These are phyloP conservation scores for Pristis pectinata DNA, from an alignment of 2,797 vertebrate species.

Conservation along the genomic window DNA sequence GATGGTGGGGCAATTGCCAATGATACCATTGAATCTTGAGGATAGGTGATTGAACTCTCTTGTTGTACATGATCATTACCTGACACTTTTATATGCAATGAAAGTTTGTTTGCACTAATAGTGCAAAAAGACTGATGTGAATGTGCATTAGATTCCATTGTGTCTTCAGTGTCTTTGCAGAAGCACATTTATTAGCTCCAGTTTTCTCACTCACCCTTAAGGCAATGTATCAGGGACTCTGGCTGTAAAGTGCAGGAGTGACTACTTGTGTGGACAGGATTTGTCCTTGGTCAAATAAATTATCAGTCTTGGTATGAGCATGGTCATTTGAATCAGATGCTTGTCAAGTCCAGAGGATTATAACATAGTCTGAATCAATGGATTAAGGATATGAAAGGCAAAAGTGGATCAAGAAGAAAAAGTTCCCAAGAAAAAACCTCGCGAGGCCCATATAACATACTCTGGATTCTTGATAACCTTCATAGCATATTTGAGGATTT, in stretches of 20 bases:
- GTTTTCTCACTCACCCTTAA: background rate
- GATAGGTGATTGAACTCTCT: no score
- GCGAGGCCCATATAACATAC: background rate
- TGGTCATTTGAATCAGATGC: background rate
- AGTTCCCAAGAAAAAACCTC: background rate
- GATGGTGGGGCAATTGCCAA: no score
- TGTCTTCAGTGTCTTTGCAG: background rate
- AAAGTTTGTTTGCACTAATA: background rate
- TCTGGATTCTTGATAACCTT: background rate
- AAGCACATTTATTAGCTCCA: background rate
- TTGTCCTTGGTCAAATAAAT: background rate
- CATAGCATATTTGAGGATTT: background rate
- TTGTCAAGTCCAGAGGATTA: background rate
- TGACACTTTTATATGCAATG: no score
- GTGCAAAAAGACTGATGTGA: background rate
- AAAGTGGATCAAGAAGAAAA: background rate
- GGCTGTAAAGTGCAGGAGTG: background rate
- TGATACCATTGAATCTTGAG: no score
- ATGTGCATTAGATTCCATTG: background rate
- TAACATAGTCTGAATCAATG: background rate
- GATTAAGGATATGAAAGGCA: background rate
- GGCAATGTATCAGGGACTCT: background rate
- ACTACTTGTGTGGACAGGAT: no score
- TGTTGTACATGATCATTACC: no score
- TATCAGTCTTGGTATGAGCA: background rate